Evolutionary conservation across 2,888 invertebrate genomes (phyloP).

Genomic region (Caenorhabditis imperialis): DNA sequence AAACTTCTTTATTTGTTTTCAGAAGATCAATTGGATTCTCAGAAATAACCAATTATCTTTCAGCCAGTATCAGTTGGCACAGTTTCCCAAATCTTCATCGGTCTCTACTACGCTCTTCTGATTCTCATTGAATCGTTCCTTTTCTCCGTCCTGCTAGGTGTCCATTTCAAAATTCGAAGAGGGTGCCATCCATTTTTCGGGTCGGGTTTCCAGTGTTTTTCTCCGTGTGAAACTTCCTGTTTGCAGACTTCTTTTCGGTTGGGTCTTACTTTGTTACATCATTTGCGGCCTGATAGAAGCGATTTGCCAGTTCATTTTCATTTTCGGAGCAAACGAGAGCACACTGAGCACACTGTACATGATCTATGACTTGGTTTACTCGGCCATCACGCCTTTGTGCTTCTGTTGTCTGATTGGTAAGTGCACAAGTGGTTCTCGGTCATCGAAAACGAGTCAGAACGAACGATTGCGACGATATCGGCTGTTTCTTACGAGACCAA

Average conservation of each 20-base stretch:
- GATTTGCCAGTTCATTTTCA: conserved; percentile 27
- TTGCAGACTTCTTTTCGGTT: conserved; percentile 27
- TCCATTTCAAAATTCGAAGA: conserved; percentile 27
- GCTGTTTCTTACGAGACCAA: conserved; percentile 36
- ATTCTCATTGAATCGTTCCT: conserved; percentile 15
- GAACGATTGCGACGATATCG: conserved; percentile 31
- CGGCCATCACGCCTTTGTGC: conserved; percentile 24
- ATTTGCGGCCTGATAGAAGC: conserved; percentile 13
- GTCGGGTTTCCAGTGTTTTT: neutral
- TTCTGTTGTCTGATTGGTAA: conserved; percentile 42
- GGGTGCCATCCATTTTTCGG: conserved; percentile 38
- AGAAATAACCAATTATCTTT: neutral
- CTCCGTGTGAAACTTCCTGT: neutral
- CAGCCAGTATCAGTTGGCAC: conserved; percentile 15
- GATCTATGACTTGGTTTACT: conserved; percentile 18
- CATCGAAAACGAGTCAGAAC: conserved; percentile 10
- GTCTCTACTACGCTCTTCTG: conserved; percentile 26
- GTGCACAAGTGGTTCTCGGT: neutral
- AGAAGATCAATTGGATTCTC: too few relatives aligned
- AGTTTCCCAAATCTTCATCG: conserved; percentile 5
- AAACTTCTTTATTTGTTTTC: too few relatives aligned
- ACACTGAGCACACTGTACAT: conserved; percentile 2
- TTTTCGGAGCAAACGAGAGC: conserved; percentile 1
- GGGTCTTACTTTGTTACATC: conserved; percentile 27
- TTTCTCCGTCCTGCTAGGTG: neutral